Conservation (phyloP, 2,113 vertebrate genomes). For the Bambusicola thoracicus region DNA sequence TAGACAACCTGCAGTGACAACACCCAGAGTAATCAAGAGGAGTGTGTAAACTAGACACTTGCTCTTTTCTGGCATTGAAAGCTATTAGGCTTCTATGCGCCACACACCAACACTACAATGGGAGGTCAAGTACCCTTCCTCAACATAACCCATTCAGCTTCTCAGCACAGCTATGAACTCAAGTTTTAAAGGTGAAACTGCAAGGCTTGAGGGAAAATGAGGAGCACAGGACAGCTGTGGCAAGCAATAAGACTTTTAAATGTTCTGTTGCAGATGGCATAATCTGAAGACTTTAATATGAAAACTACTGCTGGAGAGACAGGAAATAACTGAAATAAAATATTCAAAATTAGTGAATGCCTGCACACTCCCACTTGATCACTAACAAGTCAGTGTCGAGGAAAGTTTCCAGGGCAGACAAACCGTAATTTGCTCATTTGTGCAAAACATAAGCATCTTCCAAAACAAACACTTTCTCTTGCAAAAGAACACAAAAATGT, state of each 20-base stretch:
- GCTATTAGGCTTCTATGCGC: neutral
- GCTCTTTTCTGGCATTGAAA: neutral
- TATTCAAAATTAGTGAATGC: neutral
- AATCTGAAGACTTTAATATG: neutral
- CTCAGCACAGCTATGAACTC: fast-evolving
- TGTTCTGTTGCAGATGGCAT: neutral
- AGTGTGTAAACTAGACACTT: neutral
- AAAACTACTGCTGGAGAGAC: neutral
- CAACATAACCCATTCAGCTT: neutral
- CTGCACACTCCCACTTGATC: neutral
- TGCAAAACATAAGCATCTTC: neutral
- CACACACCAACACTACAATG: neutral
- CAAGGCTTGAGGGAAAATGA: neutral
- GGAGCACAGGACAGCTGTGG: neutral
- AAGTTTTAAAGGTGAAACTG: neutral
- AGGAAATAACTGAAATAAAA: neutral
- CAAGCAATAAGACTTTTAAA: neutral
- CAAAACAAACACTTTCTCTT: neutral
- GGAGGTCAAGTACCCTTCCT: neutral
- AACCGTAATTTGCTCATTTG: neutral
- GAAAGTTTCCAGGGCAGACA: neutral
- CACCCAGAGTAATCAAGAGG: neutral
- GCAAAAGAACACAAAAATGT: neutral
- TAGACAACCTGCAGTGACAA: neutral
- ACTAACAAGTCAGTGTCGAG: neutral